Conservation (phyloP, 2,888 invertebrate genomes). For the Acanthoscelides obtectus region DNA sequence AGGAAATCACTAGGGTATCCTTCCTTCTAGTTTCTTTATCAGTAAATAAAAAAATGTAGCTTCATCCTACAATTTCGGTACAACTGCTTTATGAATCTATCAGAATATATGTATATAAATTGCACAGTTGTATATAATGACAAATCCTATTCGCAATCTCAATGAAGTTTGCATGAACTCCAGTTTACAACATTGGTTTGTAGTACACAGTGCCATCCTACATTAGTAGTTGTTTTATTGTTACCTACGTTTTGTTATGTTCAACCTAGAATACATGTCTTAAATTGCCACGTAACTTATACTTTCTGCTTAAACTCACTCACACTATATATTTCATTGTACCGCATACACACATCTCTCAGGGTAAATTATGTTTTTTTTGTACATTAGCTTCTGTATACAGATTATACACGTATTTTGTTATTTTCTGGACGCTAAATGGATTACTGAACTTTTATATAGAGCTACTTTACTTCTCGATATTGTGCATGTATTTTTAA, state of each 20-base stretch:
- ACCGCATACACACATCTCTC: slow-evolving; percentile 16
- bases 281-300: slow-evolving; percentile 8
- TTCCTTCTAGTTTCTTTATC: too few species aligned
- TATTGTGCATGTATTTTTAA: slow-evolving; percentile 44
- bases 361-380: slow-evolving; percentile 18
- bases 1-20: too few species aligned
- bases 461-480: slow-evolving; percentile 16
- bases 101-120: background rate
- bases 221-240: slow-evolving; percentile 33
- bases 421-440: slow-evolving; percentile 6
- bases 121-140: background rate
- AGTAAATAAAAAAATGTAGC: too few species aligned
- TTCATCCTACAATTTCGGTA: too few species aligned
- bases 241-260: slow-evolving; percentile 31
- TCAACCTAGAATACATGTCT: slow-evolving; percentile 35
- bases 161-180: too few species aligned
- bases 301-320: slow-evolving; percentile 2
- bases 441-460: slow-evolving; percentile 10
- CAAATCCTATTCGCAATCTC: too few species aligned
- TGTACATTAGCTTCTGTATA: slow-evolving; percentile 8
- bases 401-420: background rate
- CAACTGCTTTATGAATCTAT: too few species aligned
- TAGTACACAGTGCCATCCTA: slow-evolving; percentile 31
- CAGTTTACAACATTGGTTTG: slow-evolving; percentile 15
- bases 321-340: slow-evolving; percentile 11